phyloP scores from a whole-genome alignment of 2,797 vertebrate species.

The Coranthus polyacanthus region DNA sequence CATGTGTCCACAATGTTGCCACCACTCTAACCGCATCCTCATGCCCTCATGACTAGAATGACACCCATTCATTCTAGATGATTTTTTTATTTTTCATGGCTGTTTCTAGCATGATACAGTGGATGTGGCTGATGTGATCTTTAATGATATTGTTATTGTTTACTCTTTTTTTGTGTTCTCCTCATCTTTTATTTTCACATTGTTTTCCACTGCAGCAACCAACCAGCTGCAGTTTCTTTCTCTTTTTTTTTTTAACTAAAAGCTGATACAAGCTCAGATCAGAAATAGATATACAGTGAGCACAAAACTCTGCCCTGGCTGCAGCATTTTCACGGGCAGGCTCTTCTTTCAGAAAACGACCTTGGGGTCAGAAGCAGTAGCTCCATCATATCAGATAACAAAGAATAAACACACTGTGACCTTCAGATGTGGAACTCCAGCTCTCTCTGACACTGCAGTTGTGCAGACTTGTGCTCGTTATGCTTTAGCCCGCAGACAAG shows the following conservation, averaged over 20 bases:
- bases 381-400: slow-evolving; percentile 70
- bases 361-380: slow-evolving; percentile 61
- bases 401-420: slow-evolving; percentile 40
- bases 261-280: slow-evolving; percentile 25
- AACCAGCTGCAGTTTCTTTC: not conserved
- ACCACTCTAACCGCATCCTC: slow-evolving; percentile 74
- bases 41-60: slow-evolving; percentile 72
- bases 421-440: slow-evolving; percentile 50
- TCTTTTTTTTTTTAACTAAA: slow-evolving; percentile 31
- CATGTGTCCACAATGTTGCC: slow-evolving; percentile 75
- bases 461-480: slow-evolving; percentile 28
- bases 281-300: slow-evolving; percentile 46
- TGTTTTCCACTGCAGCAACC: slow-evolving; percentile 18
- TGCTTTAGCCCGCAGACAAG: slow-evolving; percentile 11
- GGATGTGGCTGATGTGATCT: slow-evolving; percentile 31
- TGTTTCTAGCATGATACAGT: slow-evolving; percentile 69
- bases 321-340: slow-evolving; percentile 34
- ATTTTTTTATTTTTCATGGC: slow-evolving; percentile 33
- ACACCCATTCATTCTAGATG: slow-evolving; percentile 64
- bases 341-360: slow-evolving; percentile 61
- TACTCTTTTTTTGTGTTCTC: slow-evolving; percentile 20
- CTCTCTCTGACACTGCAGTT: slow-evolving; percentile 46
- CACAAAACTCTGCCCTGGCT: slow-evolving; percentile 39
- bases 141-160: slow-evolving; percentile 21
- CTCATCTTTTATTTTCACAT: slow-evolving; percentile 31